Evolutionary conservation across 2,888 invertebrate species (phyloP).

Genomic region (Yponomeuta sedellus): DNA sequence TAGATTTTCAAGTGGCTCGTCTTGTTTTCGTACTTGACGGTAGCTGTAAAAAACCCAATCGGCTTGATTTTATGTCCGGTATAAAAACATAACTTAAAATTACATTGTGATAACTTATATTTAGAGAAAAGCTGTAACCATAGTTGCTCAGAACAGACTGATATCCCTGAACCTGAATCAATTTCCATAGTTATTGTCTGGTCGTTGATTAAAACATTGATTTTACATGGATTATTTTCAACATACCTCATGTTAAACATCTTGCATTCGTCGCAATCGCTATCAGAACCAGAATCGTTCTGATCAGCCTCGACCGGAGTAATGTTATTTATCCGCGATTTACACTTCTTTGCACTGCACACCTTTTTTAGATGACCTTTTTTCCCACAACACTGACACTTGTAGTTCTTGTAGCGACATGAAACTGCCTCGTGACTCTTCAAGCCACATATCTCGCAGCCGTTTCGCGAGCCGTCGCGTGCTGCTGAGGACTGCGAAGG

Average conservation of each 20-base stretch:
- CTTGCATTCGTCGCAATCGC: conserved; percentile 10
- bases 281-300: background rate
- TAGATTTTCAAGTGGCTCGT: conserved; percentile 21
- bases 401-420: conserved; percentile 11
- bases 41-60: conserved; percentile 21
- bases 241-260: conserved; percentile 13
- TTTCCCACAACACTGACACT: background rate
- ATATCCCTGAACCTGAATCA: conserved; percentile 2
- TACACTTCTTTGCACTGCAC: background rate
- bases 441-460: conserved; percentile 7
- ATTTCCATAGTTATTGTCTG: background rate
- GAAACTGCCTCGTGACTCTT: background rate
- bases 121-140: background rate
- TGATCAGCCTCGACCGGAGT: background rate
- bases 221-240: background rate
- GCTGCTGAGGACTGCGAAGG: background rate
- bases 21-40: conserved; percentile 17
- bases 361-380: conserved; percentile 9
- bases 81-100: conserved; percentile 26
- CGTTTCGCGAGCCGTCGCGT: background rate
- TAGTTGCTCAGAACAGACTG: conserved; percentile 1
- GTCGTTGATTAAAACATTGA: background rate
- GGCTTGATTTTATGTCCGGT: conserved; percentile 27
- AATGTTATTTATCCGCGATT: too few relatives aligned
- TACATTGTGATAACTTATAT: conserved; percentile 7